phyloP scores from a whole-genome alignment of 2,797 vertebrate species.

The Tolypeutes matacus region DNA sequence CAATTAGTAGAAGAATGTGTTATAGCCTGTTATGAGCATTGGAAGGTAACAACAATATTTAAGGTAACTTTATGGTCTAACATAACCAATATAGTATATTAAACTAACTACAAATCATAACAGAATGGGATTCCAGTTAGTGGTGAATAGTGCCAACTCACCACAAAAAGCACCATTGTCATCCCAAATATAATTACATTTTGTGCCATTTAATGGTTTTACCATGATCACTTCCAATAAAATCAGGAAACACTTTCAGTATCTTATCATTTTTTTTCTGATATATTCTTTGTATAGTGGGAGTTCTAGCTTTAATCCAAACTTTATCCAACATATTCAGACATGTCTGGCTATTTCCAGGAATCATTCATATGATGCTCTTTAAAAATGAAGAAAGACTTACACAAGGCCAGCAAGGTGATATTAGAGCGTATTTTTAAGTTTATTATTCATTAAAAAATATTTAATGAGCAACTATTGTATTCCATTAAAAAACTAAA shows the following conservation, averaged over 20 bases:
- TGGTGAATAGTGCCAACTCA: not conserved
- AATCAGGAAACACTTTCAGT: not conserved
- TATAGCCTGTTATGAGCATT: not conserved
- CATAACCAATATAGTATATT: not conserved
- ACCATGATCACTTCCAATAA: not conserved
- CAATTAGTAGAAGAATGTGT: not conserved
- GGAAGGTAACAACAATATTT: not conserved
- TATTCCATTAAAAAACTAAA: constrained; percentile 5
- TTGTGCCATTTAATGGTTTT: not conserved
- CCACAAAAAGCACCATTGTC: not conserved
- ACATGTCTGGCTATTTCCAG: not conserved
- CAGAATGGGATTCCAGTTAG: not conserved
- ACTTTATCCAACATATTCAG: not conserved
- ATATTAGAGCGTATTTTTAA: not conserved
- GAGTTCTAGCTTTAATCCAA: not conserved
- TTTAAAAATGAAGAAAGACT: not conserved
- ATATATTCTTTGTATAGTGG: not conserved
- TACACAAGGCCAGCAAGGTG: not conserved
- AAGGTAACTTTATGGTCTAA: not conserved
- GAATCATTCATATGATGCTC: not conserved
- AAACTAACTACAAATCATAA: not conserved
- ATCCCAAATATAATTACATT: not conserved
- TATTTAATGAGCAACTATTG: not conserved
- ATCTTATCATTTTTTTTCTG: not conserved
- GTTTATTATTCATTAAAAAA: not conserved